A percentile compares a stretch with the other conserved stretches of the same genome.
phyloP scores from a whole-genome alignment of 2,113 vertebrate genomes.

The Neodontobutis hainanensis region DNA sequence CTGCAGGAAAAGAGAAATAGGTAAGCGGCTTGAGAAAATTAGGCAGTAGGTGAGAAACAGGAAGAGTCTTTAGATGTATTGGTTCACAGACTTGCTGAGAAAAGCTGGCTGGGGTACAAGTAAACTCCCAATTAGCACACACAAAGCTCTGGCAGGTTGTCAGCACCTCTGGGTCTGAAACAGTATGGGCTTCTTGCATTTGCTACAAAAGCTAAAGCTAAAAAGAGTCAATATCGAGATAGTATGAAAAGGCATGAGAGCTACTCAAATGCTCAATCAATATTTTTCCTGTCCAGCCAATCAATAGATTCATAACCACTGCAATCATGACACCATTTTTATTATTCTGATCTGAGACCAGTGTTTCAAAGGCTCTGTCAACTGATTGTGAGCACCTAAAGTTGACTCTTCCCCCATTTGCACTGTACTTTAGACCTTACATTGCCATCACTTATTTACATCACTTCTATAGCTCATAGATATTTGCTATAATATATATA shows the following conservation, averaged over 20 bases:
- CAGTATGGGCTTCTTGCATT: conserved; percentile 6
- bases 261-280: neutral
- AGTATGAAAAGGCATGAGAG: conserved; percentile 14
- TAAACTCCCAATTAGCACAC: conserved; percentile 46
- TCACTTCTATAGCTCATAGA: conserved; percentile 76
- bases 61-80: conserved; percentile 47
- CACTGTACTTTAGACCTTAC: conserved; percentile 69
- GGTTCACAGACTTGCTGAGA: conserved; percentile 51
- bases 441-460: conserved; percentile 74
- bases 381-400: conserved; percentile 49
- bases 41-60: conserved; percentile 24
- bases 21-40: conserved; percentile 40
- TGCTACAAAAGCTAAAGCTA: conserved; percentile 33
- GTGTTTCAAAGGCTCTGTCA: conserved; percentile 45
- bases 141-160: conserved; percentile 30
- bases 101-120: conserved; percentile 43
- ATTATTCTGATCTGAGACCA: conserved; percentile 43
- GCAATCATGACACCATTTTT: conserved; percentile 20
- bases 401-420: conserved; percentile 50
- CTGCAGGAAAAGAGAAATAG: conserved; percentile 19
- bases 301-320: conserved; percentile 13
- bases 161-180: conserved; percentile 51
- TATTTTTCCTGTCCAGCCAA: conserved; percentile 2
- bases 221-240: conserved; percentile 39
- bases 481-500: conserved; percentile 73